Evolutionary conservation across 1,140 invertebrate genomes (phyloP), one percentile per base, ranked within the genome.

Genomic region (Drosophila fuyamai): DNA sequence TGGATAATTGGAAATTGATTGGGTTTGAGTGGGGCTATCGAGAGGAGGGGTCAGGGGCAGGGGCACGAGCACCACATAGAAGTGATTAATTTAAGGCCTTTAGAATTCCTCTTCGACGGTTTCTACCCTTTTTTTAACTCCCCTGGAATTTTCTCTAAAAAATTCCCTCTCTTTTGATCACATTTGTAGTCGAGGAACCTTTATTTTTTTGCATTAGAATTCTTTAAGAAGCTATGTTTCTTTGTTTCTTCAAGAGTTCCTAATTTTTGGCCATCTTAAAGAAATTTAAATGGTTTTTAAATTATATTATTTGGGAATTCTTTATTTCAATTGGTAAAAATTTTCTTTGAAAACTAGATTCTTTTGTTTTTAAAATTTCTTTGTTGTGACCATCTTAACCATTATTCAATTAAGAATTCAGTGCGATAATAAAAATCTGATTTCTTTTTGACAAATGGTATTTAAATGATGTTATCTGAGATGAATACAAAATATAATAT

Each of bases 1-100:
- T 54, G 63, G 73, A 76, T 76, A 76, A 76, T 76, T 76, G 73
- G 73, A 67, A 76, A 76, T 76, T 76, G 73, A 76, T 76, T 76
- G 41, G 46, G 70, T 57, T 54, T 14, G 65, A 71, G 67, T 41
- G 18, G 43, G 9, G 48, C 29, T 36, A 68, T 36, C 23, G 13
- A 29, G 46, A 36, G 16, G 41, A 43, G n/a, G 4, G 18, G 44
- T 18, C 4, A 16, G 27, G 48, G n/a, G 27, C 10, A n/a, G 13
- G 18, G 35, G 13, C 27, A 13, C 7, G 47, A 23, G 47, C 12
- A 61, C 60, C 61, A 41, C 12, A 35, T 58, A 58, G 44, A 71
- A 58, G 44, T 71, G 65, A 71, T 71, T 71, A 58, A 50, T 72
- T 50, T 58, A 41, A 32, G 60, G 29, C 70, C 36, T 57, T 48